A percentile compares a stretch with the other conserved stretches of the same genome.
phyloP scores from a whole-genome alignment of 2,888 invertebrate genomes.

The Microctonus brassicae region DNA sequence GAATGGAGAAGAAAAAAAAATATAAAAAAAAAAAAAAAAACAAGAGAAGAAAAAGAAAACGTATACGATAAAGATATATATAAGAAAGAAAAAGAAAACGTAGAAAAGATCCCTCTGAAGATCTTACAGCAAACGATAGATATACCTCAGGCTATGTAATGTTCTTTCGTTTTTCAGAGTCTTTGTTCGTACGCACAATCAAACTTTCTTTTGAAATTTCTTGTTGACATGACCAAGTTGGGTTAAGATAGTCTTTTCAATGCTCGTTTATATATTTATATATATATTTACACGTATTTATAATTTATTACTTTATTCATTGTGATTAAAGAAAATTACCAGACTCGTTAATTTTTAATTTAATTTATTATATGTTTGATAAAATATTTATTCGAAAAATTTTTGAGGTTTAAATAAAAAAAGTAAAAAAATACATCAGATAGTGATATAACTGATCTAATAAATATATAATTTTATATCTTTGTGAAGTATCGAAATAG shows the following conservation, averaged over 20 bases:
- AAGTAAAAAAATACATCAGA: not conserved
- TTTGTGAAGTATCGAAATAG: slow-evolving; percentile 28
- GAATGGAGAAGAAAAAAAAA: slow-evolving; percentile 29
- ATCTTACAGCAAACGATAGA: slow-evolving; percentile 4
- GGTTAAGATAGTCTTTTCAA: not conserved
- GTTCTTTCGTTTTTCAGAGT: slow-evolving; percentile 9
- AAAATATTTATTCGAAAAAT: not conserved
- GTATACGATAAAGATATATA: slow-evolving; percentile 22
- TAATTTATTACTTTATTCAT: too few species aligned
- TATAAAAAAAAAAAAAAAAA: slow-evolving; percentile 7
- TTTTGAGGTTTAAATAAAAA: too few species aligned
- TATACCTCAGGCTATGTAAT: slow-evolving; percentile 17
- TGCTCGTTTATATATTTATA: too few species aligned
- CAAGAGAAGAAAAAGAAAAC: slow-evolving; percentile 24
- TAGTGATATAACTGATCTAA: not conserved
- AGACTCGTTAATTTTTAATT: not conserved
- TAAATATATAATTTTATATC: slow-evolving; percentile 1
- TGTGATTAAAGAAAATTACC: not conserved
- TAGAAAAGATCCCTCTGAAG: slow-evolving; percentile 19
- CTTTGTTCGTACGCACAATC: not conserved
- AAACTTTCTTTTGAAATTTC: slow-evolving; percentile 15
- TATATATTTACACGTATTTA: not conserved
- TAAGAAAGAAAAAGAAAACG: slow-evolving; percentile 22
- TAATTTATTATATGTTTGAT: not conserved
- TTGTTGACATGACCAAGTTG: not conserved